Base-by-base conservation (phyloP, 1,140 invertebrate genomes). In the Aphaenogaster floridana region DNA sequence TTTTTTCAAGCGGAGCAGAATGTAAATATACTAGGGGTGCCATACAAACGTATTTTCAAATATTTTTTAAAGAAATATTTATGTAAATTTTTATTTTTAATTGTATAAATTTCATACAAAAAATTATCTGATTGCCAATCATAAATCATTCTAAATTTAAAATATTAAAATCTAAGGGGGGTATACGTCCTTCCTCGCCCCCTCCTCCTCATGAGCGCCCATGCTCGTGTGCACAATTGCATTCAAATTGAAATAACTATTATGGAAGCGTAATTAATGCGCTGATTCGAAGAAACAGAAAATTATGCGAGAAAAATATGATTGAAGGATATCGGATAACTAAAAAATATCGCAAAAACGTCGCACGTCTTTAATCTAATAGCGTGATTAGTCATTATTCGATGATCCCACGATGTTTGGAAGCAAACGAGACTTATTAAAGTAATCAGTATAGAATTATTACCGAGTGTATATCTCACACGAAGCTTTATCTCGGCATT, bases 391-490 rank as follows among this genome's bases (percentile, higher is more conserved):
- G 9, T 15, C 17, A 3, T 63, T 39, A 63, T 8, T 77, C 13
- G 4, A 45, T 42, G 52, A 77, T 63, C 2, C 9, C 8, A 28
- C 0, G 36, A 59, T n/a, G 15, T 63, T 63, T 78, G 21, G 15
- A 21, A 45, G 15, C 21, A 78, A 57, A 21, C n/a, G 6, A 61
- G n/a, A 34, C 8, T 61, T 78, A 42, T 52, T 57, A 21, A 39
- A 76, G 13, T 74, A 74, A 74, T 74, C 9, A 74, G 9, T 17
- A 72, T 34, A 54, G 21, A 59, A 76, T 76, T 42, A 68, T 68
- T 42, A 61, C n/a, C 54, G 17, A 17, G n/a, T 21, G n/a, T n/a
- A 59, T 59, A 34, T 17, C 17, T 36, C 15, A 21, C 45, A 34
- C 17, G 8, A 72, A 36, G 34, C 8, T 71, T 15, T 50, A 13